phyloP scores from a whole-genome alignment of 2,888 invertebrate genomes.

The Apodemia duryi region DNA sequence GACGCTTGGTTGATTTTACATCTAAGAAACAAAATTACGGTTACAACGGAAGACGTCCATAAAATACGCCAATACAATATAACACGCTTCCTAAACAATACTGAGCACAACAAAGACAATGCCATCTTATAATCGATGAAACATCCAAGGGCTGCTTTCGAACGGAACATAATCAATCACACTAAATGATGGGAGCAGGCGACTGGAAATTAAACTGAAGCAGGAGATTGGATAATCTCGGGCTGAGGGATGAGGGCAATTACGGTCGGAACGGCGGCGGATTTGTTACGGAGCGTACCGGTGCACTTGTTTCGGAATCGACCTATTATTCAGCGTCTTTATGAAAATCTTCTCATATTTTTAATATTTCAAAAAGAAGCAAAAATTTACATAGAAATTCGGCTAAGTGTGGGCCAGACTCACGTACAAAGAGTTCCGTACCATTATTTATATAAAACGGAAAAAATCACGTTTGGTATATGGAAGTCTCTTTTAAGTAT shows the following conservation, averaged over 20 bases:
- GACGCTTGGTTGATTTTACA: too few species aligned
- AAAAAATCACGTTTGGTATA: too few species aligned
- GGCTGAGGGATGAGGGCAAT: conserved; percentile 12
- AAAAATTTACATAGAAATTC: too few species aligned
- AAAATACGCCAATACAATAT: not conserved
- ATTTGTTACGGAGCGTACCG: conserved; percentile 11
- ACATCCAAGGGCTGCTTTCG: conserved; percentile 6
- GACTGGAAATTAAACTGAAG: conserved; percentile 16
- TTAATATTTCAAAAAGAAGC: not conserved
- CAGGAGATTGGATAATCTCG: conserved; percentile 14
- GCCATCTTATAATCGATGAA: conserved; percentile 10
- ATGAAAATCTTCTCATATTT: conserved; percentile 1
- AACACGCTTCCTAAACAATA: conserved; percentile 1
- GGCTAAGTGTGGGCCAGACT: too few species aligned
- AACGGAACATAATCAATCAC: conserved; percentile 16
- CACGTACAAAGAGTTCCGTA: too few species aligned
- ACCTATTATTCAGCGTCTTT: conserved; percentile 1
- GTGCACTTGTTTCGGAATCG: not conserved
- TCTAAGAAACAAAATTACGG: too few species aligned
- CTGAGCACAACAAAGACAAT: conserved; percentile 5
- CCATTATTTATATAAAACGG: too few species aligned
- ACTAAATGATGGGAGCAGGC: conserved; percentile 15
- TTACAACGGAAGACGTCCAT: not conserved
- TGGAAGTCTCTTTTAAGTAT: too few species aligned
- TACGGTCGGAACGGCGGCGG: conserved; percentile 4